Evolutionary conservation across 2,797 vertebrate species (phyloP), one percentile per base, ranked within the genome.

Genomic region (Spinus olivaceus): DNA sequence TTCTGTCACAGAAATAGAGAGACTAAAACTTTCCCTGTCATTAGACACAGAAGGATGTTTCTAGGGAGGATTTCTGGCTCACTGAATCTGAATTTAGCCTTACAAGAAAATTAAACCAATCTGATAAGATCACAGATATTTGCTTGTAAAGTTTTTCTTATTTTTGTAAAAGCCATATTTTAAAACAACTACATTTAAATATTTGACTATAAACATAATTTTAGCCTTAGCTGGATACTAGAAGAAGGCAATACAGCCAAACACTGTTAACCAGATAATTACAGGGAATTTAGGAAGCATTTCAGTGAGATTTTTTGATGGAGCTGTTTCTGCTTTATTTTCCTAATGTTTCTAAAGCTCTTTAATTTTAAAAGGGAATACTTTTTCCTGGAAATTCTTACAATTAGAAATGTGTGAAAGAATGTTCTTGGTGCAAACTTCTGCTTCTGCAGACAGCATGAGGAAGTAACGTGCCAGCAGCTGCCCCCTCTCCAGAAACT

Each of bases 391-490:
- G 97, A 98, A 92, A 98, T 97, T 84, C 97, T 97, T 25, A 98
- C 98, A 88, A 98, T 51, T 98, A 64, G 97, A 98, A 94, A 97
- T 98, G 47, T 98, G 97, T 96, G 97, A 98, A 95, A 98, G 77
- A 86, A 97, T 98, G 72, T 97, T 98, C n/a, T 97, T 98, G 93
- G 97, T 98, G 90, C 98, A 98, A 97, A 98, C 98, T 97, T 99
- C 98, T 91, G 93, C 93, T 63, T 99, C 98, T 87, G 98, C 98
- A 92, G 98, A 98, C 95, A 97, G 97, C 39, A 97, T 97, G 86
- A 98, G 96, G 93, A 98, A 98, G 94, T 98, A 98, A 10, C 97
- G 97, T 73, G 97, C 97, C 49, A 98, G 97, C 8, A 98, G 97
- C 56, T 99, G 98, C 93, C 97, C 97, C 9, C 95, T 98, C n/a